phyloP scores from a whole-genome alignment of 2,888 invertebrate species.

The Bibio marci region DNA sequence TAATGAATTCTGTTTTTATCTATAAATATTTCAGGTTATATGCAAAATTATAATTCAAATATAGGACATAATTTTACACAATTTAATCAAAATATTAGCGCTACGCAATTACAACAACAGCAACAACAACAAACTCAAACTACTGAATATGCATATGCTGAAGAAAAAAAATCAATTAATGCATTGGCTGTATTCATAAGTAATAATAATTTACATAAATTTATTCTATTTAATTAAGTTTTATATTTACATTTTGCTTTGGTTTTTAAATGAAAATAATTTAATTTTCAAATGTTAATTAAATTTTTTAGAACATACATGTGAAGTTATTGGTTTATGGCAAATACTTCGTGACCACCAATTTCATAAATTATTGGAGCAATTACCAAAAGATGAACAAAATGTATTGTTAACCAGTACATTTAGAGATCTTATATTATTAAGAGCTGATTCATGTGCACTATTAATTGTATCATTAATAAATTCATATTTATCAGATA shows the following conservation, averaged over 20 bases:
- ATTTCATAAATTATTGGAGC: conserved; percentile 28
- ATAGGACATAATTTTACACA: no score
- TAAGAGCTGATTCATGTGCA: conserved; percentile 40
- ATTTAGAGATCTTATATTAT: conserved; percentile 31
- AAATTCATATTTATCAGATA: conserved; percentile 83
- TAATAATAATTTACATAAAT: conserved; percentile 20
- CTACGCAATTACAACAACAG: no score
- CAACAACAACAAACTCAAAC: conserved; percentile 10
- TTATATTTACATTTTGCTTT: no score
- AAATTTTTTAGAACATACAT: conserved; percentile 40
- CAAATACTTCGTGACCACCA: conserved; percentile 84
- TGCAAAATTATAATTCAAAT: no score
- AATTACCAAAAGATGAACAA: conserved; percentile 8
- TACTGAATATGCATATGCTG: conserved; percentile 34
- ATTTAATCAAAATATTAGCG: no score
- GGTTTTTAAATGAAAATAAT: no score
- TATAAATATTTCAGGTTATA: no score
- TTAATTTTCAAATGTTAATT: no score
- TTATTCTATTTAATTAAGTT: no score
- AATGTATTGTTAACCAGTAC: background rate
- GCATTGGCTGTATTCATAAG: conserved; percentile 55
- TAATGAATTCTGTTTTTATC: no score
- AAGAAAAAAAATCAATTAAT: conserved; percentile 61
- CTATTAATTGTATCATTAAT: conserved; percentile 71
- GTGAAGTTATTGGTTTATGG: conserved; percentile 87